Percentiles rank a stretch among this genome's conserved stretches.
Conservation (phyloP, 2,113 vertebrate species). For the Leptobrachium ailaonicum region DNA sequence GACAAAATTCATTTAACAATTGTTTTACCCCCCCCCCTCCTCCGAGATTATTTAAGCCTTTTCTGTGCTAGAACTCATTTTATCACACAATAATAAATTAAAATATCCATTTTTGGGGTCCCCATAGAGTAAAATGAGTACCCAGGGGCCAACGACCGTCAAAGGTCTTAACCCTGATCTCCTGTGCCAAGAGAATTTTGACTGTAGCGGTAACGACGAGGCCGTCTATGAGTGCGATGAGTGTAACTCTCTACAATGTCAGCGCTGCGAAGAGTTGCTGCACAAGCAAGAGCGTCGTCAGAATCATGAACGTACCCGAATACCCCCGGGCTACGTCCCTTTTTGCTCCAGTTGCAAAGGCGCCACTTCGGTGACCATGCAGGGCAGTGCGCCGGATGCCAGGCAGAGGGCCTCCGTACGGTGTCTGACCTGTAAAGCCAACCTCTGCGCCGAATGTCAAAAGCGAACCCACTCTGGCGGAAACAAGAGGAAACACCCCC, state of each 20-base stretch:
- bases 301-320: conserved; percentile 89
- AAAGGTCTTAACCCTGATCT: conserved; percentile 75
- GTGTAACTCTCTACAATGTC: conserved; percentile 91
- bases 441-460: conserved; percentile 89
- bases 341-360: conserved; percentile 93
- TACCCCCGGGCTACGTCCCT: conserved; percentile 82
- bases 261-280: conserved; percentile 88
- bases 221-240: conserved; percentile 93
- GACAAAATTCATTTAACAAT: background rate
- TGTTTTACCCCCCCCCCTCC: background rate
- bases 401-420: conserved; percentile 82
- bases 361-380: conserved; percentile 68
- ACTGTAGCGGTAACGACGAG: conserved; percentile 88
- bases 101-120: background rate
- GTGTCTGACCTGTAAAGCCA: conserved; percentile 89
- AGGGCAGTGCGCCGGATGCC: conserved; percentile 56
- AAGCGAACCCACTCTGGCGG: conserved; percentile 87
- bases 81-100: no score
- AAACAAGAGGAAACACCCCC: conserved; percentile 85
- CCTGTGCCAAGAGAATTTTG: conserved; percentile 94
- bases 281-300: conserved; percentile 87
- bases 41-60: background rate
- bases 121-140: conserved; percentile 75
- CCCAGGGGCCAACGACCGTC: conserved; percentile 75
- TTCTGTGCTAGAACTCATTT: background rate